Evolutionary conservation across 2,797 vertebrate species (phyloP).

Genomic region (Xenops minutus): DNA sequence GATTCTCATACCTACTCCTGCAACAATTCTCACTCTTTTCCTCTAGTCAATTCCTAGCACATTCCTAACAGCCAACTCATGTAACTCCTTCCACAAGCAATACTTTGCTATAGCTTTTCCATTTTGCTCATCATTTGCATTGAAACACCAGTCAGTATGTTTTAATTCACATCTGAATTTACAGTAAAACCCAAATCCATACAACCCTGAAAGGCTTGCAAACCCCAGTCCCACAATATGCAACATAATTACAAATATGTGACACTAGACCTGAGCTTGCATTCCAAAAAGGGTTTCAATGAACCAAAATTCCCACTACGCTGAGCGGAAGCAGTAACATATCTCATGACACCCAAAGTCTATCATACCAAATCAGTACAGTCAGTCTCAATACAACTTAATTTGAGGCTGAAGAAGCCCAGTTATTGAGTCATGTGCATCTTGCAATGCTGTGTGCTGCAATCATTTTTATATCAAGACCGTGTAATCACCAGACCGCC

Average conservation of each 20-base stretch:
- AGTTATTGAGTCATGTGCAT: not conserved
- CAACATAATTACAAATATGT: not conserved
- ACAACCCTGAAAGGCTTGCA: not conserved
- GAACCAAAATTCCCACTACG: not conserved
- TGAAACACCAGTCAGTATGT: not conserved
- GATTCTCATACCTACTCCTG: not conserved
- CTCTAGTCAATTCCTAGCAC: not conserved
- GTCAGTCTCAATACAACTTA: not conserved
- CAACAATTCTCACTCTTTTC: not conserved
- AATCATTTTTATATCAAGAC: constrained; percentile 6
- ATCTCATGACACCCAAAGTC: not conserved
- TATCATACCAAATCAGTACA: not conserved
- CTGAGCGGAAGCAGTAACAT: not conserved
- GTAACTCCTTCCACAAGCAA: not conserved
- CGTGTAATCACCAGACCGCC: not conserved
- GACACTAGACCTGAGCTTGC: not conserved
- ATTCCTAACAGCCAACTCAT: not conserved
- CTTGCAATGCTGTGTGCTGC: not conserved
- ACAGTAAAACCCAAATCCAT: not conserved
- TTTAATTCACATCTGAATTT: not conserved
- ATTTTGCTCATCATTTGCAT: not conserved
- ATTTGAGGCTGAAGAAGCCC: not conserved
- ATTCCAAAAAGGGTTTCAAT: not conserved
- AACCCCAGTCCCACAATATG: not conserved
- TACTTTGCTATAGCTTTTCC: not conserved